Evolutionary conservation across 2,797 vertebrate species (phyloP), one percentile per base, ranked within the genome.

Genomic region (Liparis tanakae): DNA sequence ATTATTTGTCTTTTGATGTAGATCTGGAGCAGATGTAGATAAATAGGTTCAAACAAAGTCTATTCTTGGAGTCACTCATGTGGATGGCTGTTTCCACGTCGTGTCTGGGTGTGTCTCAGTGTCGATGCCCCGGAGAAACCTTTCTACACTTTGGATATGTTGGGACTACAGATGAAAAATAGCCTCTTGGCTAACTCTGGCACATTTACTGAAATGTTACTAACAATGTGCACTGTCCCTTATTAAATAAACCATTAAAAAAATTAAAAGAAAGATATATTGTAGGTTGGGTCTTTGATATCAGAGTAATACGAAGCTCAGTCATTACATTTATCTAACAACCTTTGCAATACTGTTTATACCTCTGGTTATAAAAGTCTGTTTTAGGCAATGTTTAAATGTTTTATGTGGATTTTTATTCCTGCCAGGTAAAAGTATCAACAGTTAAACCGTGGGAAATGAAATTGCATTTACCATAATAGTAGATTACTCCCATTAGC

Each of bases 61-160:
- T 73, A 57, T 72, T 68, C 55, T 61, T 50, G 54, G 43, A 70
- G 39, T 1, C 44, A 66, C 37, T 78, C 6, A 56, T 74, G 67
- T 74, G 34, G 67, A 73, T 36, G 43, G 6, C 0, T 2, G 5
- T 44, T 51, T 70, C 30, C 55, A 54, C 39, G 17, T 36, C 3
- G 12, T 67, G 51, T 61, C n/a, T 43, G 41, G 3, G n/a, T 50
- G 46, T 20, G 41, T 57, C 33, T 67, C 10, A 10, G 13, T 55
- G 46, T 58, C 59, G 34, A 30, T 30, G 25, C 25, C 25, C 25
- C 4, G 25, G 67, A 46, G 34, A 63, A 72, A 22, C n/a, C 50
- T 54, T 25, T 37, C 4, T 60, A 17, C 25, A 25, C 39, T 43
- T 30, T 55, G 33, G 34, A 54, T 62, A 17, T 60, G 15, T 50